phyloP scores from a whole-genome alignment of 2,797 vertebrate species.

The Malacoraja senta region DNA sequence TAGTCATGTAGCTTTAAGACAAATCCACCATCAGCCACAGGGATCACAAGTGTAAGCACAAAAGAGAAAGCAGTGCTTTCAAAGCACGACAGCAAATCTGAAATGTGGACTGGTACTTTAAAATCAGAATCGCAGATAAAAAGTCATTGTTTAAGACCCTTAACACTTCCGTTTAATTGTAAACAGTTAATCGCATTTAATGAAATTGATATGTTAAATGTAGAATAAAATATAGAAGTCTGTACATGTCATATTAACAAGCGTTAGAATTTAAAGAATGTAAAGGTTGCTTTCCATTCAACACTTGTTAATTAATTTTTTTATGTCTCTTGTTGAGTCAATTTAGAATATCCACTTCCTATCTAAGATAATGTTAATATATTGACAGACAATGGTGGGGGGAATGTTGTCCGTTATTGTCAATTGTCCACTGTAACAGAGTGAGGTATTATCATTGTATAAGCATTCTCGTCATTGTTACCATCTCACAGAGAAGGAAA shows the following conservation, averaged over 20 bases:
- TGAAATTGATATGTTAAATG: constrained; percentile 66
- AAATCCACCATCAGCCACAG: constrained; percentile 33
- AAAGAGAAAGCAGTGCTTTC: not conserved
- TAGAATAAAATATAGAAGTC: constrained; percentile 53
- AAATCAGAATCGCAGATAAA: not conserved
- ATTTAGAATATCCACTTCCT: not conserved
- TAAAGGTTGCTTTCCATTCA: too few relatives aligned
- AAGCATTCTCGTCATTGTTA: too few relatives aligned
- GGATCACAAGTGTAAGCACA: constrained; percentile 30
- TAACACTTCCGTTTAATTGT: constrained; percentile 53
- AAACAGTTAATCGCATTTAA: constrained; percentile 61
- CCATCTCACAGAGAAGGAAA: too few relatives aligned
- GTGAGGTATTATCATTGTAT: too few relatives aligned
- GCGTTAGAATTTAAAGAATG: not conserved
- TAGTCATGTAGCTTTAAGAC: constrained; percentile 38
- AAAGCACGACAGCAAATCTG: not conserved
- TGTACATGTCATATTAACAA: not conserved
- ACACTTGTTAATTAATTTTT: not conserved
- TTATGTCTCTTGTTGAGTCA: too few relatives aligned
- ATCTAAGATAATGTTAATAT: not conserved
- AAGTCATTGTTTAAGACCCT: constrained; percentile 36
- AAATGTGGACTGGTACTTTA: not conserved
- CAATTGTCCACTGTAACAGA: too few relatives aligned
- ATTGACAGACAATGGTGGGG: too few relatives aligned
- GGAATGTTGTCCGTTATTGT: too few relatives aligned